These are phyloP conservation scores for Capitella teleta DNA, from an alignment of 1,140 invertebrate genomes.

Conservation along the genomic window DNA sequence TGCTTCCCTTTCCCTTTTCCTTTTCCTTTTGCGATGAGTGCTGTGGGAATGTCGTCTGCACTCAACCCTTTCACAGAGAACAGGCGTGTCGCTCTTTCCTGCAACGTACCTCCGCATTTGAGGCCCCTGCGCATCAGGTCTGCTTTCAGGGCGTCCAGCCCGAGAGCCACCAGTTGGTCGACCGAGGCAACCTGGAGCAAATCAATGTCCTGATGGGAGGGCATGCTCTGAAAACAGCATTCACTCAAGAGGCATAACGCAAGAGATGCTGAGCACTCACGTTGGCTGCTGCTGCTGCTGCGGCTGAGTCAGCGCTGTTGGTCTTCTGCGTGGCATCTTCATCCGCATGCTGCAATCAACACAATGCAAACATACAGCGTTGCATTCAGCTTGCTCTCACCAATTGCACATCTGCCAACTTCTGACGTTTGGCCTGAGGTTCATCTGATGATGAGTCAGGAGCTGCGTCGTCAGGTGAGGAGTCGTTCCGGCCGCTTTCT, in stretches of 20 bases:
- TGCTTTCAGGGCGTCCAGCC: conserved; percentile 36
- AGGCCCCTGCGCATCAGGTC: conserved; percentile 30
- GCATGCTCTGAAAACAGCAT: background rate
- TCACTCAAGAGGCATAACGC: background rate
- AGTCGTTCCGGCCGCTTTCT: too few species aligned
- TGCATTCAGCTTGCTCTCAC: too few species aligned
- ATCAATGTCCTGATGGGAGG: background rate
- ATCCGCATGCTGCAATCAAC: too few species aligned
- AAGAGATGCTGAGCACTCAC: background rate
- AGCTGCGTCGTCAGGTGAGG: too few species aligned
- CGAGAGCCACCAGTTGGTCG: conserved; percentile 16
- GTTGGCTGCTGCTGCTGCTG: background rate
- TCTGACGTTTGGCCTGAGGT: too few species aligned
- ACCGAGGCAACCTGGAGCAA: background rate
- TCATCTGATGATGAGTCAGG: too few species aligned
- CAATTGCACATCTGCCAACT: too few species aligned
- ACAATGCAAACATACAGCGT: too few species aligned
- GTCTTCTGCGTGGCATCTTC: too few species aligned
- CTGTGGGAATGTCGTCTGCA: conserved; percentile 28
- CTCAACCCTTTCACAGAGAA: conserved; percentile 39
- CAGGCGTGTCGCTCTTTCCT: conserved; percentile 38
- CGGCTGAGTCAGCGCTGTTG: background rate
- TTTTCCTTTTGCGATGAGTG: conserved; percentile 34
- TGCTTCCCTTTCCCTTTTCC: conserved; percentile 11
- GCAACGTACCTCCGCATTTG: conserved; percentile 42